Evolutionary conservation across 2,113 vertebrate genomes (phyloP), one percentile per base, ranked within the genome.

Genomic region (Oreochromis niloticus): DNA sequence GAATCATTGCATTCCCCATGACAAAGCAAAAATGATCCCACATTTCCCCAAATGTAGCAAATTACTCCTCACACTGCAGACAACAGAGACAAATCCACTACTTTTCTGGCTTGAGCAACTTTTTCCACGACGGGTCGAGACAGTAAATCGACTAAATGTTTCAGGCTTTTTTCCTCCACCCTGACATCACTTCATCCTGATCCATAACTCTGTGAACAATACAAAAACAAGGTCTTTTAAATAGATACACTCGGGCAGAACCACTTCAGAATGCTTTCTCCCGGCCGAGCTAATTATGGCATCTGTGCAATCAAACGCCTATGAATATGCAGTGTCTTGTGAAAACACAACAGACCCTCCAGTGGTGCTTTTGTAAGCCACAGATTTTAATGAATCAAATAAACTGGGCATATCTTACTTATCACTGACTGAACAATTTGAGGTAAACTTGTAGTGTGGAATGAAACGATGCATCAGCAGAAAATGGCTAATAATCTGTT

Each of bases 1-100:
- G 93, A 92, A 85, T 93, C 94, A 91, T 84, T 32, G 43, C 83
- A 89, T 92, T 92, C 78, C 91, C 89, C 89, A 89, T 93, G 90
- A 95, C 89, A 81, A 91, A 91, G 93, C 91, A 88, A 87, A 93
- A 94, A 88, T 63, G 10, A 56, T 82, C 68, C 86, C 43, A 81
- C 82, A 41, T 71, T 54, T 84, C 86, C 83, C 73, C 27, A 88
- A 88, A 87, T 17, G 55, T 88, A 88, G 89, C 79, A 88, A 87
- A 93, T 85, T 11, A 90, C 59, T 71, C 85, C 84, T 73, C 71
- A 81, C 27, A 63, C 80, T 87, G 55, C 6, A 84, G 87, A 93
- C 92, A 87, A 87, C 41, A 56, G 80, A 90, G 79, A 89, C 80
- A 80, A 80, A 88, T 89, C 73, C 81, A 41, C 55, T 36, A 22